Base-by-base conservation (phyloP, 2,888 invertebrate genomes). In the Orchestes rusci region DNA sequence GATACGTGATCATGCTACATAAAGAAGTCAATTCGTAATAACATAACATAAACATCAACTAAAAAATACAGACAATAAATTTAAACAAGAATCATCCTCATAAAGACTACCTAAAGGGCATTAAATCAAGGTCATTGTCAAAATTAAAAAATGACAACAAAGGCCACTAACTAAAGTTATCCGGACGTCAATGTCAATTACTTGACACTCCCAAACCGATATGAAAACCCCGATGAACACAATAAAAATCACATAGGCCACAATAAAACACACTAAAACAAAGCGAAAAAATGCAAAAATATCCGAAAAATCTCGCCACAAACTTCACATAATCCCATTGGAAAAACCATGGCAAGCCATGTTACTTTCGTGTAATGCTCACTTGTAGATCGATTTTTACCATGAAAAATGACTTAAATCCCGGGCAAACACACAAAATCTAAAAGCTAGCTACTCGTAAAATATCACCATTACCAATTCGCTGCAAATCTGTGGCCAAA, bases 41-140 rank as follows among this genome's bases (percentile, higher is more conserved):
- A n/a, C n/a, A n/a, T n/a, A n/a, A n/a, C n/a, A n/a, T n/a, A n/a
- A n/a, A n/a, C n/a, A n/a, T n/a, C n/a, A n/a, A n/a, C n/a, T n/a
- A n/a, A n/a, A n/a, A n/a, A n/a, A n/a, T n/a, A n/a, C n/a, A n/a
- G n/a, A n/a, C n/a, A n/a, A n/a, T n/a, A n/a, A n/a, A n/a, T n/a
- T n/a, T n/a, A n/a, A n/a, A n/a, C n/a, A n/a, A n/a, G n/a, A n/a
- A n/a, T n/a, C n/a, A n/a, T n/a, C n/a, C n/a, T n/a, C n/a, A n/a
- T n/a, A n/a, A n/a, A n/a, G n/a, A n/a, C n/a, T n/a, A n/a, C n/a
- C n/a, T n/a, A n/a, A n/a, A n/a, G n/a, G 20, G 15, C 32, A 38
- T 49, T 48, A 52, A 54, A 56, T 57, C 63, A 65, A 66, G 64
- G 66, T 64, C 64, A 63, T 60, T 54, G 56, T 50, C 54, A 58